Conservation (phyloP, 2,888 invertebrate species). For the Erebia epiphron region DNA sequence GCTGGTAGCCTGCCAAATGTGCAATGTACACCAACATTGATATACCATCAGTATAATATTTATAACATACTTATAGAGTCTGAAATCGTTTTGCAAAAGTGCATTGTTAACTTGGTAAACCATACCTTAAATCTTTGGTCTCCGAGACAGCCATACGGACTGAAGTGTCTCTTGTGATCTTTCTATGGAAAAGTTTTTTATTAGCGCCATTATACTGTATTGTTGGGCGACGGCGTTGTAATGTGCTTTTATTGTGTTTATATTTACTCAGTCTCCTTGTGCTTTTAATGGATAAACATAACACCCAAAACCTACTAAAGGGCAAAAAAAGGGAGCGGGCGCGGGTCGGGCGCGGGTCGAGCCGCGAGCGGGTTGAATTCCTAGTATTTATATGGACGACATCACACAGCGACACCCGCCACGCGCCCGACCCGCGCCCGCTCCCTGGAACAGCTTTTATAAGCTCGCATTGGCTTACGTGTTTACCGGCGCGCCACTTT, state of each 20-base stretch:
- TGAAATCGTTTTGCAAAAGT: constrained; percentile 36
- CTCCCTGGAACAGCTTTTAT: too few species aligned
- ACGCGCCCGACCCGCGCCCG: too few species aligned
- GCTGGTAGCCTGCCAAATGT: constrained; percentile 78
- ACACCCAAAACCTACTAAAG: not conserved
- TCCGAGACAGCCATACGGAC: constrained; percentile 58
- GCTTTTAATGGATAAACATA: constrained; percentile 19
- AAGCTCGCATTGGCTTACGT: too few species aligned
- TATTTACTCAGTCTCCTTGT: constrained; percentile 37
- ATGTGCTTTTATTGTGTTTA: constrained; percentile 46
- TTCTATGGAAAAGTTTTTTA: constrained; percentile 77
- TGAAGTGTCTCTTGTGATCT: constrained; percentile 66
- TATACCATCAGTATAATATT: constrained; percentile 33
- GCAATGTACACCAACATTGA: constrained; percentile 55
- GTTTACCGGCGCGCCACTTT: too few species aligned
- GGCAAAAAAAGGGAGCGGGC: too few species aligned
- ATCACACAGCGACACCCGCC: too few species aligned
- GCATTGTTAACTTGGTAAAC: constrained; percentile 51
- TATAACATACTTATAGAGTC: constrained; percentile 45
- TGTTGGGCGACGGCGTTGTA: constrained; percentile 50
- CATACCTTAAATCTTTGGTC: constrained; percentile 68
- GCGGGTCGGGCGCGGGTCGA: too few species aligned
- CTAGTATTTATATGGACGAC: too few species aligned
- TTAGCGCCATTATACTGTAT: constrained; percentile 60
- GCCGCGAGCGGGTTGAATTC: too few species aligned